A percentile compares a stretch with the other conserved stretches of the same genome.
phyloP scores from a whole-genome alignment of 2,888 invertebrate genomes.

The Lepidonotus clava region DNA sequence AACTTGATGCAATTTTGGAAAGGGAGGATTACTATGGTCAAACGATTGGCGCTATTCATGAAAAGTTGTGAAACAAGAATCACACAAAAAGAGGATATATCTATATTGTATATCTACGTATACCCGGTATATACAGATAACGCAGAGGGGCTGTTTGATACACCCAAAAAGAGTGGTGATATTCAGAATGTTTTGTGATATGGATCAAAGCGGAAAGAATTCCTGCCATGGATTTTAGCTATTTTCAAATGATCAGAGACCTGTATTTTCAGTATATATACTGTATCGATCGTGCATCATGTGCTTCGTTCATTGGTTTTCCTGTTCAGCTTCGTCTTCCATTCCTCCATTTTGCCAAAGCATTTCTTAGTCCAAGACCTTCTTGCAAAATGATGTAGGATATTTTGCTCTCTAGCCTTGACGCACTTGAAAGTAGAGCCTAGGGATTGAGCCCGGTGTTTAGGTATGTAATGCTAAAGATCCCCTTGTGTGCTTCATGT shows the following conservation, averaged over 20 bases:
- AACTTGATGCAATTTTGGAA: background rate
- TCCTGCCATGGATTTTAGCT: conserved; percentile 24
- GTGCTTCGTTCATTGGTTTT: conserved; percentile 14
- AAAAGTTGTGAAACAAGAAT: conserved; percentile 12
- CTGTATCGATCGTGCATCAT: background rate
- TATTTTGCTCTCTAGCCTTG: background rate
- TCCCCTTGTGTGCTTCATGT: too few species aligned
- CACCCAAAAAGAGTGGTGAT: background rate
- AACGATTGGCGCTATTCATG: conserved; percentile 18
- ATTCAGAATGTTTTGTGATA: conserved; percentile 24
- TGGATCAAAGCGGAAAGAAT: background rate
- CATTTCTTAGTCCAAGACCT: conserved; percentile 38
- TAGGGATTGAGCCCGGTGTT: too few species aligned
- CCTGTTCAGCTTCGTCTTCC: conserved; percentile 39
- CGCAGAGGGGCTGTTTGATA: background rate
- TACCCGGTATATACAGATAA: background rate
- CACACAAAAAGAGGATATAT: background rate
- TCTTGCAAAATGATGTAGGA: conserved; percentile 33
- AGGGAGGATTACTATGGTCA: too few species aligned
- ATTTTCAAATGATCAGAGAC: background rate
- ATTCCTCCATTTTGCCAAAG: conserved; percentile 46
- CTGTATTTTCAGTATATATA: background rate
- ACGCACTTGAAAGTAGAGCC: background rate
- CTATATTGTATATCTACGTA: conserved; percentile 17
- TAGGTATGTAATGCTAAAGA: too few species aligned